Conservation (phyloP, 2,797 vertebrate genomes). For the Syngnathus acus region DNA sequence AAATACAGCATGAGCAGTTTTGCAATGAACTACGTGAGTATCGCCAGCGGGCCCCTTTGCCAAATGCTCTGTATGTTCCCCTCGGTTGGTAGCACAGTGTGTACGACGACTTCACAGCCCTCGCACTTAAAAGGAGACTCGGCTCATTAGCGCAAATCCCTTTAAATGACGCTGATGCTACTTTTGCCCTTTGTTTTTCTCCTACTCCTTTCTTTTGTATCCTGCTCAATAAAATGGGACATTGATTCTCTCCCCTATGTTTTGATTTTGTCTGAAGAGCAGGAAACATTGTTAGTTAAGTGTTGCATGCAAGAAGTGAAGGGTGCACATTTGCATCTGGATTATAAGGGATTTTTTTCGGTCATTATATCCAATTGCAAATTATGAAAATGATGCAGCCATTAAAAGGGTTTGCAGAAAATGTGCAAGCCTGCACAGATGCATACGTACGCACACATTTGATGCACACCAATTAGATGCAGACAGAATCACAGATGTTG, state of each 20-base stretch:
- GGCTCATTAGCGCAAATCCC: not conserved
- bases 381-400: not conserved
- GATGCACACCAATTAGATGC: constrained; percentile 5
- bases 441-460: constrained; percentile 2
- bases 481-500: constrained; percentile 28
- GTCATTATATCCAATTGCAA: not conserved
- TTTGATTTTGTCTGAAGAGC: not conserved
- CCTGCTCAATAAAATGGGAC: not conserved
- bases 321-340: not conserved
- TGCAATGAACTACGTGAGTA: constrained; percentile 32
- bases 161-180: not conserved
- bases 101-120: not conserved
- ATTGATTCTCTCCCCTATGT: not conserved
- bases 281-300: not conserved
- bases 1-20: constrained; percentile 29
- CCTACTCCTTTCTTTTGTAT: not conserved
- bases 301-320: not conserved
- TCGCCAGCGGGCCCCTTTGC: constrained; percentile 29
- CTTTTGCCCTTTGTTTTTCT: not conserved
- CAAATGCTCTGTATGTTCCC: constrained; percentile 36
- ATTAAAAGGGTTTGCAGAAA: not conserved
- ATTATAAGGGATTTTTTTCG: not conserved
- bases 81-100: constrained; percentile 7
- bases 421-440: not conserved
- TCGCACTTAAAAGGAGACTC: not conserved